Base-by-base conservation (phyloP, 2,113 vertebrate species). In the Hydropotes inermis region DNA sequence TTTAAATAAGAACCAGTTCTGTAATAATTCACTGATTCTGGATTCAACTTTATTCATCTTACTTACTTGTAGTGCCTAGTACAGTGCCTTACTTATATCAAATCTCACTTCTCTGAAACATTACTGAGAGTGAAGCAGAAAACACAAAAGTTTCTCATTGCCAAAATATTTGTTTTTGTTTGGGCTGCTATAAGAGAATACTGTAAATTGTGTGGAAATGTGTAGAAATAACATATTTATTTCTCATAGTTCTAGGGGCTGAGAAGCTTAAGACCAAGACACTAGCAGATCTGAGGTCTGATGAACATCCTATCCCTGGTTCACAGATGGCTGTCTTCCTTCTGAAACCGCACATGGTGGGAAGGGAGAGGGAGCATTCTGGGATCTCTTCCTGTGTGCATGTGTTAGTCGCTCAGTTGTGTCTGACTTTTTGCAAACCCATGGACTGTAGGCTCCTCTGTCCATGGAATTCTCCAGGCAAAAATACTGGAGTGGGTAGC, bases 1-100 rank as follows among this genome's bases (percentile, higher is more conserved):
- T 74, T 97, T 93, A 96, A 87, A 89, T 86, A 94, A 94, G 57
- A 23, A 91, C 21, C 89, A 43, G 87, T 85, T 93, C 58, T 78
- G 5, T 93, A 83, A 87, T 60, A 94, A n/a, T 90, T 94, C 36
- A 47, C 30, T 87, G 33, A 33, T 39, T 43, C 33, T 23, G 79
- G 86, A 45, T 13, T 92, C 85, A 88, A 36, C 76, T 87, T 79
- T 19, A 91, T 45, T 90, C n/a, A 92, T 74, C 45, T 95, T 58
- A 85, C n/a, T 67, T 87, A 92, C 82, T 15, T 88, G 3, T 16
- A 91, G 76, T 82, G 45, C 58, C 67, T 64, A 64, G 36, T 9
- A 88, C 33, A 93, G 45, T 54, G 28, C 21, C 47, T 76, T 87
- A 64, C 47, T 74, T 88, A 79, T 61, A 88, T 39, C 43, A 93